A percentile compares a stretch with the other conserved stretches of the same genome.
Evolutionary conservation across 2,888 invertebrate genomes (phyloP).

Genomic region (Sinhomidia bicolor): DNA sequence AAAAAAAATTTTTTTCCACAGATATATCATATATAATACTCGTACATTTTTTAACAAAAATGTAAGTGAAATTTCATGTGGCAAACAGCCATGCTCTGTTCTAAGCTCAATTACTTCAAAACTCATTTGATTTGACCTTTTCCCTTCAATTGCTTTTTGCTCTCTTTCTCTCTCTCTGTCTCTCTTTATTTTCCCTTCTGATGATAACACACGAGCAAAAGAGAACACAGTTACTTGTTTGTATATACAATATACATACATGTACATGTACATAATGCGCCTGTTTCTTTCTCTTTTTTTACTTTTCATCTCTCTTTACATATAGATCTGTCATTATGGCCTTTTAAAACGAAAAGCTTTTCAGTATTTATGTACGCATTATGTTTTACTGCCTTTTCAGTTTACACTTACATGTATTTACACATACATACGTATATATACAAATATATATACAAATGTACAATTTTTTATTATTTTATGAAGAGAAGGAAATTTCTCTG

Average conservation of each 20-base stretch:
- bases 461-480: too few species aligned
- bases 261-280: background rate
- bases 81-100: background rate
- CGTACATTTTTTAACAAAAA: background rate
- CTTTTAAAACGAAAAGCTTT: slow-evolving; percentile 28
- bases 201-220: slow-evolving; percentile 13
- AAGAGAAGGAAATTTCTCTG: background rate
- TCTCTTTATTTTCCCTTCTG: background rate
- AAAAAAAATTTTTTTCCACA: too few species aligned
- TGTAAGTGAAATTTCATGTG: slow-evolving; percentile 27
- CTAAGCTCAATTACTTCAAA: slow-evolving; percentile 41
- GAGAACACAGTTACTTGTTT: background rate
- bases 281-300: background rate
- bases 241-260: background rate
- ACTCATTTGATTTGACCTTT: slow-evolving; percentile 42
- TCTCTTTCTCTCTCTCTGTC: background rate
- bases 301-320: background rate
- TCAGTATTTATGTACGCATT: slow-evolving; percentile 41
- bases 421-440: too few species aligned
- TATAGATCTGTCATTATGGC: background rate
- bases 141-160: slow-evolving; percentile 22
- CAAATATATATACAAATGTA: too few species aligned
- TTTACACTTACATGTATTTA: too few species aligned
- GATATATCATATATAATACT: background rate
- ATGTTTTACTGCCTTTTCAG: slow-evolving; percentile 1